Base-by-base conservation (phyloP, 1,140 invertebrate species). In the Saccostrea cuccullata region DNA sequence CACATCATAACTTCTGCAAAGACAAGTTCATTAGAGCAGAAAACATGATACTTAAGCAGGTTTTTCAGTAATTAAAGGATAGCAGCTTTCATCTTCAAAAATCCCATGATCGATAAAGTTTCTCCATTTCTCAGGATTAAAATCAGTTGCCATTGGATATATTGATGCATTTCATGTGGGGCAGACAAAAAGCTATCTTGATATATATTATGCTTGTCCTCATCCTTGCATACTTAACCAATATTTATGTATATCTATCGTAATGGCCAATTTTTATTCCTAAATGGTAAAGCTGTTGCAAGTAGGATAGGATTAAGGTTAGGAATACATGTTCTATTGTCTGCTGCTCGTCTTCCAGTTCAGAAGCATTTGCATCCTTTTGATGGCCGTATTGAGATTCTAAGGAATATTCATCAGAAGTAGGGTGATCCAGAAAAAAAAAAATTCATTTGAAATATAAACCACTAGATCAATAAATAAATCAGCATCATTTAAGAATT, bases 141-240 rank as follows among this genome's bases (percentile, higher is more conserved):
- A 77, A 77, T 77, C 70, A 77, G 70, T 77, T 77, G 70, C 70
- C 15, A 77, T 30, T 23, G 70, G 70, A 77, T 77, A 77, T 36
- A 77, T 77, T 30, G 70, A 77, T 77, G 70, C 26, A 77, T 23
- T 36, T n/a, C 20, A 77, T 64, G 58, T 36, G 12, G 30, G 30
- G 30, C 70, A 73, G 70, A 73, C 70, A 73, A 77, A 47, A 36
- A 77, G 70, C 26, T 30, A 77, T 77, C 70, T 26, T 77, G 70
- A 36, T 77, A 36, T 36, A 77, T 47, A 47, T 64, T 64, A 60
- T n/a, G 17, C 15, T 3, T 5, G 58, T 64, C 58, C 17, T 20
- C 2, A n/a, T 20, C n/a, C 17, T n/a, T 20, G 58, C 17, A n/a
- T 64, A 64, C 58, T 64, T 64, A 64, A 64, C 58, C 17, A 64